These are phyloP conservation scores for Paratrypauchen microcephalus DNA, from an alignment of 2,797 vertebrate species.

Conservation along the genomic window DNA sequence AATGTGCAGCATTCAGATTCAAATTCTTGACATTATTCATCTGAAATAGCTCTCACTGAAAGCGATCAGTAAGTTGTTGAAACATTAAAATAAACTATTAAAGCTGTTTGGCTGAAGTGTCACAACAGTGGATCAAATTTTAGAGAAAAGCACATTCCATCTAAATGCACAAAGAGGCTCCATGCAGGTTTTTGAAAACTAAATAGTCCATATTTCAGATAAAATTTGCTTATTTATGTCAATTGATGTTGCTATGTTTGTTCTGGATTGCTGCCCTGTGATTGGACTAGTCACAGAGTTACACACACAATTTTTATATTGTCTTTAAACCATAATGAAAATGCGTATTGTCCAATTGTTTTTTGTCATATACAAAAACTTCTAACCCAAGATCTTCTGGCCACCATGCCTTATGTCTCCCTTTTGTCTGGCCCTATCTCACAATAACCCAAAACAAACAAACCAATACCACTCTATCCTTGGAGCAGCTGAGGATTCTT, in stretches of 20 bases:
- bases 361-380: not conserved
- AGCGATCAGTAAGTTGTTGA: not conserved
- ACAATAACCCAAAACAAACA: not conserved
- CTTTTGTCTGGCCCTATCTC: not conserved
- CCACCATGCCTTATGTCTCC: not conserved
- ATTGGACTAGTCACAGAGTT: not conserved
- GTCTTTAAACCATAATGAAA: not conserved
- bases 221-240: too few relatives aligned
- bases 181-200: not conserved
- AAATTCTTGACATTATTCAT: not conserved
- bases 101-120: not conserved
- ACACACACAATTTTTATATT: not conserved
- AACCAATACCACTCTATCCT: not conserved
- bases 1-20: not conserved
- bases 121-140: not conserved
- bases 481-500: not conserved
- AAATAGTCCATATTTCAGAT: not conserved
- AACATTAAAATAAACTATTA: not conserved
- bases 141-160: not conserved
- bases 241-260: not conserved
- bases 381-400: not conserved
- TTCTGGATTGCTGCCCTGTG: not conserved
- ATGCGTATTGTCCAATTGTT: not conserved
- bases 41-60: not conserved
- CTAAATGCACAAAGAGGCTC: not conserved